Evolutionary conservation across 37 sponge, comb jelly and placozoan genomes (phyloP), one percentile per base, ranked within the genome.

Genomic region (Halichondria panicea): DNA sequence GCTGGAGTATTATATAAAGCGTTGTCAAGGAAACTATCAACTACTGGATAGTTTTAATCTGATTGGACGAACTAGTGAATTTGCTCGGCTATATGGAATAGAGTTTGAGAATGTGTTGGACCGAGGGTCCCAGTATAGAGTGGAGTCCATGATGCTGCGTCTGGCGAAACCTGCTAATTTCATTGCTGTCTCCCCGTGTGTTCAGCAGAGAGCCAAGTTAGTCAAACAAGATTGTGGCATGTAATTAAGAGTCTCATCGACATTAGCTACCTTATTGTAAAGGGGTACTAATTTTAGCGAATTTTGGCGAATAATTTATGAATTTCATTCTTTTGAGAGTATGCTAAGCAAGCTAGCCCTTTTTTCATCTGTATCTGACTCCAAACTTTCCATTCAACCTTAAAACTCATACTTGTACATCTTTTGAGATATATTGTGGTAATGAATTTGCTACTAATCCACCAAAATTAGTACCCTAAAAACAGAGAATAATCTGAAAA

Each of bases 141-240:
- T 98, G 27, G 99, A 98, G 81, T 95, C 99, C 43, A 98, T 98
- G 95, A 78, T 98, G 86, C 77, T 92, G 37, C 78, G 99, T 31
- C 81, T 98, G 9, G 88, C 95, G 3, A 95, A 95, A 45, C 83
- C 91, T 30, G 71, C 63, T n/a, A 89, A 95, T 28, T 98, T 79
- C 43, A 76, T 98, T 21, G 87, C 91, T 19, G 83, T 92, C 32
- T 92, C 95, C 15, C 99, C 99, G 48, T 84, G 91, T 46, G 71
- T 89, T 6, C 89, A 90, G 63, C 99, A 98, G 79, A 84, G 99
- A 64, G 95, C 95, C 7, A 95, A 83, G 94, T 89, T 45, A 42
- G 43, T 58, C 24, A 11, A 12, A 58, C n/a, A 58, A 21, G 8
- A 58, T 58, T 58, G 7, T 7, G n/a, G 19, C n/a, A 11, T 24